These are phyloP conservation scores for Chelonus insularis DNA, from an alignment of 1,140 invertebrate species.

Conservation along the genomic window DNA sequence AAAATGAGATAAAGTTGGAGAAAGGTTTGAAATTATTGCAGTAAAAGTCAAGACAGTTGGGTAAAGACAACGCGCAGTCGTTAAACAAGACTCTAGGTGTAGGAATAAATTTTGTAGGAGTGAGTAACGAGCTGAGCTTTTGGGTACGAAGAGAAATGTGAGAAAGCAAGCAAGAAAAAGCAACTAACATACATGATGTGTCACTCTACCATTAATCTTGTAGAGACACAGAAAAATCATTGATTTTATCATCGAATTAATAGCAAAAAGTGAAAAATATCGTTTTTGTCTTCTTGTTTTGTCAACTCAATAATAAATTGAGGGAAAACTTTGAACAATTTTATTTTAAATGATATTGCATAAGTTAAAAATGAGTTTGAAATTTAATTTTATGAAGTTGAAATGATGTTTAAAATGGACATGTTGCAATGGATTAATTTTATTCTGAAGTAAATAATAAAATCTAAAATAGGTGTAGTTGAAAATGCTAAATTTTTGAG, in stretches of 20 bases:
- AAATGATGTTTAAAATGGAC: too few species aligned
- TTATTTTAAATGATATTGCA: too few species aligned
- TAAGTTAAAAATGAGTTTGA: too few species aligned
- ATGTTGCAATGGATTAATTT: too few species aligned
- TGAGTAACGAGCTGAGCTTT: slow-evolving; percentile 25
- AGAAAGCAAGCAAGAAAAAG: not conserved
- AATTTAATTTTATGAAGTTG: too few species aligned
- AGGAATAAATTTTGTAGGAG: slow-evolving; percentile 26
- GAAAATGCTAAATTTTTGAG: too few species aligned
- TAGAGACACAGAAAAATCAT: not conserved
- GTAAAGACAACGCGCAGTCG: slow-evolving; percentile 26
- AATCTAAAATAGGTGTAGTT: too few species aligned
- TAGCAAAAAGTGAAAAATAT: not conserved
- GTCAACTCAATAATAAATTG: too few species aligned
- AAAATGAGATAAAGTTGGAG: slow-evolving; percentile 1
- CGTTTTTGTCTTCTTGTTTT: too few species aligned
- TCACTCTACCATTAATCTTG: not conserved
- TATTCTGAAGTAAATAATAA: too few species aligned
- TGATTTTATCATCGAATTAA: not conserved
- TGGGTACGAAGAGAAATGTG: slow-evolving; percentile 17
- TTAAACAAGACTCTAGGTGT: slow-evolving; percentile 23
- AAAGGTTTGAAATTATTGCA: slow-evolving; percentile 18
- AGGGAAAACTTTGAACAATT: too few species aligned
- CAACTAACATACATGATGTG: not conserved
- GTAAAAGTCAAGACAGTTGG: slow-evolving; percentile 12